phyloP scores from a whole-genome alignment of 1,140 invertebrate species.

The Marisa cornuarietis region DNA sequence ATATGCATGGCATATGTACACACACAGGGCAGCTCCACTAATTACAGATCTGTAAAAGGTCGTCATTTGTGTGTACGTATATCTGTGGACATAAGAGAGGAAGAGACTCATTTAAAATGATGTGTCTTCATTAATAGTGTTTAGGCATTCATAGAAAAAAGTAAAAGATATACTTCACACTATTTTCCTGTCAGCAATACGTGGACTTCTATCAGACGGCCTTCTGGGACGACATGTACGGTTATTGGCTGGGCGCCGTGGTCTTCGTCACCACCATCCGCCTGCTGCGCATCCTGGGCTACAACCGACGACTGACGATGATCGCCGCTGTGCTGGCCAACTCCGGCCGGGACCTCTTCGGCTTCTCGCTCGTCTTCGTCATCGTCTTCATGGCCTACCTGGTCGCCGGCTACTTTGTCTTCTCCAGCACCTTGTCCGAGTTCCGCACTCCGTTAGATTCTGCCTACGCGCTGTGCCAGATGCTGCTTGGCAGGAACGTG shows the following conservation, averaged over 20 bases:
- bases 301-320: constrained; percentile 49
- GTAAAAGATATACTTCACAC: no score
- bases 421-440: constrained; percentile 39
- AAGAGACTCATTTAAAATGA: no score
- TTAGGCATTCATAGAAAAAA: no score
- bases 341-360: constrained; percentile 39
- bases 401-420: constrained; percentile 43
- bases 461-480: constrained; percentile 38
- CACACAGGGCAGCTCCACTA: no score
- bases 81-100: no score
- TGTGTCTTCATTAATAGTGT: no score
- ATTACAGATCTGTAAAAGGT: no score
- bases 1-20: no score
- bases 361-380: constrained; percentile 51
- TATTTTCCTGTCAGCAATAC: not conserved
- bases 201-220: constrained; percentile 49
- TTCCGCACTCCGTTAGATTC: constrained; percentile 45
- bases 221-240: constrained; percentile 39
- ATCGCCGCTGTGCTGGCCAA: constrained; percentile 32
- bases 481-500: constrained; percentile 47
- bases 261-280: constrained; percentile 46
- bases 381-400: constrained; percentile 54
- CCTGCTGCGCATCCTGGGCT: constrained; percentile 50
- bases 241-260: constrained; percentile 29
- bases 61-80: no score